These are phyloP conservation scores for Avahi laniger DNA, from an alignment of 2,797 vertebrate species.

Conservation along the genomic window DNA sequence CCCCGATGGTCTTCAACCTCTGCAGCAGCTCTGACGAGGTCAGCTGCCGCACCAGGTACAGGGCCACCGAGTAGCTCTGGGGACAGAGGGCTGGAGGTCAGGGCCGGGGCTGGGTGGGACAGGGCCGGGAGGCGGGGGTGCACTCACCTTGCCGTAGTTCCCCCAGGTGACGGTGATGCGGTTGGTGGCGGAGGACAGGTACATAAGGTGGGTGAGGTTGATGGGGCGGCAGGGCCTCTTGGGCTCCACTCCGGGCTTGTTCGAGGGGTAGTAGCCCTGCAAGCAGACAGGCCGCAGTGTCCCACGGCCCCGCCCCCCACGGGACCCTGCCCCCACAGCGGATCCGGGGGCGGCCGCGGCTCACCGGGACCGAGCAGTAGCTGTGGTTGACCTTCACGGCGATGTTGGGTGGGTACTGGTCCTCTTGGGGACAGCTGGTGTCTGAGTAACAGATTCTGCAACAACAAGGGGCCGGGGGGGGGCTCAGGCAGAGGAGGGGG, in stretches of 20 bases:
- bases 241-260: conserved; percentile 98
- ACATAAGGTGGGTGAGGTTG: conserved; percentile 98
- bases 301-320: fast-evolving
- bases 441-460: conserved; percentile 98
- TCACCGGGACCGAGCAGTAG: conserved; percentile 98
- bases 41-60: conserved; percentile 96
- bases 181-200: conserved; percentile 95
- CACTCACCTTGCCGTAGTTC: conserved; percentile 96
- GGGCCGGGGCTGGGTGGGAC: fast-evolving
- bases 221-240: conserved; percentile 97
- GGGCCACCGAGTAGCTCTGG: conserved; percentile 96
- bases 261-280: conserved; percentile 98
- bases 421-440: conserved; percentile 95
- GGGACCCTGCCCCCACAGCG: not conserved
- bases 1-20: conserved; percentile 95
- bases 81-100: not conserved
- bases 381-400: conserved; percentile 99
- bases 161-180: conserved; percentile 98
- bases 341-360: conserved; percentile 12
- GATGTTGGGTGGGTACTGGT: conserved; percentile 99
- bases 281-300: not conserved
- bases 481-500: not conserved
- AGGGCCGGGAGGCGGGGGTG: fast-evolving
- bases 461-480: not conserved
- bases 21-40: conserved; percentile 96